Percentiles rank a stretch among this genome's conserved stretches.
Conservation (phyloP, 92 coral and sea anemone genomes). For the Siderastrea siderea region DNA sequence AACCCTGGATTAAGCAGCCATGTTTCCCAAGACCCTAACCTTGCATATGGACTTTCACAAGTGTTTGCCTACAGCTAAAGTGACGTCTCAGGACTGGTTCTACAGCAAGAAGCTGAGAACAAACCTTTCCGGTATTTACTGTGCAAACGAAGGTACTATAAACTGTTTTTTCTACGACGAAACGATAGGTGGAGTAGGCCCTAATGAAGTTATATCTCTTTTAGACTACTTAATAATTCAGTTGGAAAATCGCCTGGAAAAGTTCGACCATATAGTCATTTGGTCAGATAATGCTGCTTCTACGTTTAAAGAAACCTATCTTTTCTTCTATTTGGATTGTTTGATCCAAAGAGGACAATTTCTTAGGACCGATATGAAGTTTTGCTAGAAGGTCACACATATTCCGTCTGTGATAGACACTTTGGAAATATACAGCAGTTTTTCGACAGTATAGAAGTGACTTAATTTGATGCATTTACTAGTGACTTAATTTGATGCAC, state of each 20-base stretch:
- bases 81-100: constrained; percentile 1
- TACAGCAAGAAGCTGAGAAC: background rate
- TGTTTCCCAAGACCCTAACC: no score
- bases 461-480: no score
- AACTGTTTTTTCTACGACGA: constrained; percentile 21
- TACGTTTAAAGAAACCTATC: constrained; percentile 22
- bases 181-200: constrained; percentile 22
- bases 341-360: constrained; percentile 9
- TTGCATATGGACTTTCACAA: background rate
- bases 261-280: constrained; percentile 22
- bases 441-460: background rate
- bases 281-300: constrained; percentile 44
- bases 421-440: constrained; percentile 29
- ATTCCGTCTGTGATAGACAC: constrained; percentile 39
- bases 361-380: constrained; percentile 26
- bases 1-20: no score
- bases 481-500: no score
- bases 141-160: constrained; percentile 5
- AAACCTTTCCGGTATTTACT: background rate
- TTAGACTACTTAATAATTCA: constrained; percentile 1
- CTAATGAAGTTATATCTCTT: constrained; percentile 36
- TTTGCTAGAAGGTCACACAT: constrained; percentile 57
- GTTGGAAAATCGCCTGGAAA: background rate
- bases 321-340: constrained; percentile 22
- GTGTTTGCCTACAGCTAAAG: background rate